Evolutionary conservation across 2,113 vertebrate species (phyloP), one percentile per base, ranked within the genome.

Genomic region (Danio rerio): DNA sequence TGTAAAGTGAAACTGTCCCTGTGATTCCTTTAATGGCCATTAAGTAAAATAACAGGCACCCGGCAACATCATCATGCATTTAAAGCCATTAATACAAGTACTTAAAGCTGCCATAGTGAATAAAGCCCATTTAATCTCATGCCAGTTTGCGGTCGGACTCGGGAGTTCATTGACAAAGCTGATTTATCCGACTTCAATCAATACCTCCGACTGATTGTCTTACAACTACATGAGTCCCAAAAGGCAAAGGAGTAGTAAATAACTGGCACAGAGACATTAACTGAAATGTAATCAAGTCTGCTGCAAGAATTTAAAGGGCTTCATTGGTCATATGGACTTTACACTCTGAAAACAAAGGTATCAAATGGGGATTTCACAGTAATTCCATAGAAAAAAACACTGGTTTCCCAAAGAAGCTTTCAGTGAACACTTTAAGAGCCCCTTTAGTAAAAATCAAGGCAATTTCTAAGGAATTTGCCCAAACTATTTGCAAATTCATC

Each of bases 161-260:
- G 3, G 0, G 31, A 63, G 76, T 75, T 47, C 81, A 65, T 53
- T 72, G 68, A 74, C 40, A 20, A 59, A 82, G 80, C 52, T 82
- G 77, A 87, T 82, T 87, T 62, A 80, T 72, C 58, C 47, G 12
- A 31, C 43, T 31, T 75, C 43, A 59, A 65, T 87, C 76, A 77
- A 87, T 87, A 80, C 12, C 47, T 62, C 56, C 13, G 53, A n/a
- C 80, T 78, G 65, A 68, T 69, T 70, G 73, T 63, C 20, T 63
- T 70, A 81, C 73, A 47, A 53, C 66, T 40, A 45, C 61, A 77
- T 21, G 43, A 50, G 12, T 68, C 53, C 62, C 62, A 58, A 69
- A 58, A 71, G 68, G 49, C 59, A 52, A 76, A 12, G 7, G 21
- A 78, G 80, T 31, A 72, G 75, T 82, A 80, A 79, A 79, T 72